phyloP scores from a whole-genome alignment of 2,113 vertebrate genomes.

The Lucifuga dentata region DNA sequence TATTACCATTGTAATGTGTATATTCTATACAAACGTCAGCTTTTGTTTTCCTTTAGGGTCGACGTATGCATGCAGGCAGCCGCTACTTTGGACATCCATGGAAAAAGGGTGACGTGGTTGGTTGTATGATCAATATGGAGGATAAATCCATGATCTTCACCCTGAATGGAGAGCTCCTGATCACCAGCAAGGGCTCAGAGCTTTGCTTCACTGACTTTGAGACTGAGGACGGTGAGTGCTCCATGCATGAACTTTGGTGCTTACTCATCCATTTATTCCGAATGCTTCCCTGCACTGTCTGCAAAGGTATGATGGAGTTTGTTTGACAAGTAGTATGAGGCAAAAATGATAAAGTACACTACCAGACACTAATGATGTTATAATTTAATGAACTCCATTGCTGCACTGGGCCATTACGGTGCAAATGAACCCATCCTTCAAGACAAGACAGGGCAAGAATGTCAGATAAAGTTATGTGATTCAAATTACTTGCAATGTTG shows the following conservation, averaged over 20 bases:
- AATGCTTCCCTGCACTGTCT: slow-evolving; percentile 4
- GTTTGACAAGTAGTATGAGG: slow-evolving; percentile 16
- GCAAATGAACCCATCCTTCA: slow-evolving; percentile 27
- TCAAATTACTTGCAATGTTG: slow-evolving; percentile 5
- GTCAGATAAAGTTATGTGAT: background rate
- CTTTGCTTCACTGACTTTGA: slow-evolving; percentile 96
- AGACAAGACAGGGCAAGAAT: background rate
- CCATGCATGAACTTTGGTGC: background rate
- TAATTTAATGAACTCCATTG: slow-evolving; percentile 30
- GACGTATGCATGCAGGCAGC: slow-evolving; percentile 92
- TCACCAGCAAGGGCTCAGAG: slow-evolving; percentile 96
- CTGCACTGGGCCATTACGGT: slow-evolving; percentile 18
- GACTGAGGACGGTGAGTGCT: slow-evolving; percentile 88
- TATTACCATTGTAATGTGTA: background rate
- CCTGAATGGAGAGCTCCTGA: slow-evolving; percentile 95
- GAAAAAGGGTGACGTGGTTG: slow-evolving; percentile 95
- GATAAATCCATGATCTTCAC: slow-evolving; percentile 99
- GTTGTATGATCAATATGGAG: slow-evolving; percentile 98
- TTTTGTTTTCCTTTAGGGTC: slow-evolving; percentile 83
- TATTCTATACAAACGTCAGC: background rate
- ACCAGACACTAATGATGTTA: slow-evolving; percentile 23
- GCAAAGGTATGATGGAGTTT: slow-evolving; percentile 2
- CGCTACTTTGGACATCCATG: slow-evolving; percentile 93
- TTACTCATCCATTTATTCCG: slow-evolving; percentile 31
- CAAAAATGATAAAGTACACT: slow-evolving; percentile 2